Evolutionary conservation across 1,140 invertebrate species (phyloP), one percentile per base, ranked within the genome.

Genomic region (Pollicipes pollicipes): DNA sequence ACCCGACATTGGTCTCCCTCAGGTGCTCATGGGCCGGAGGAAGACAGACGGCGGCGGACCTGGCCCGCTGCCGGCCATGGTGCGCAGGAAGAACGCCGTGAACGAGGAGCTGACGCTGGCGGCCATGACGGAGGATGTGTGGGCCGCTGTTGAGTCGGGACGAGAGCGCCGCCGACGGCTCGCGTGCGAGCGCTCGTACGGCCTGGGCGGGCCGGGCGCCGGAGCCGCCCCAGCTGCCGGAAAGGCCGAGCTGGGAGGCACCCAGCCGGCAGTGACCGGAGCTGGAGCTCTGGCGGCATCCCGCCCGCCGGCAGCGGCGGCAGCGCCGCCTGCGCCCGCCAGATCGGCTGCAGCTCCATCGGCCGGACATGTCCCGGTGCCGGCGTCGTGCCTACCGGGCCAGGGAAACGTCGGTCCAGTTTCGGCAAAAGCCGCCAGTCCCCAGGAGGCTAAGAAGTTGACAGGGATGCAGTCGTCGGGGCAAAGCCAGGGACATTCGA

Each of bases 51-150:
- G 24, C 45, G 21, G 45, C 17, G 45, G n/a, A n/a, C n/a, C 45
- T 21, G 17, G 17, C 17, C 35, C 13, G 13, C 45, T 58, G 45
- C 24, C 45, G 13, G 45, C 8, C 45, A 58, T 58, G 45, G 45
- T 58, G 17, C 45, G 45, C 45, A 10, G 45, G 13, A 58, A 58
- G 45, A 58, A 58, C 45, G 45, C 45, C 45, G 45, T 58, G 10
- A 58, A 58, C 45, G 45, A 58, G 45, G 45, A 58, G 45, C 45
- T 58, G 45, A 58, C 45, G 45, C 45, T 58, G 45, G 45, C 45
- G 6, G 45, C 45, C 6, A 58, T 58, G 45, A 21, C 45, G 45
- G 45, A 58, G 45, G 21, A 58, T 21, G 45, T 58, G 13, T 58
- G 45, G 45, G 45, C 45, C 6, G 3, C 45, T 21, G 45, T 58